Conservation (phyloP, 2,888 invertebrate genomes). For the Lithodes maja region DNA sequence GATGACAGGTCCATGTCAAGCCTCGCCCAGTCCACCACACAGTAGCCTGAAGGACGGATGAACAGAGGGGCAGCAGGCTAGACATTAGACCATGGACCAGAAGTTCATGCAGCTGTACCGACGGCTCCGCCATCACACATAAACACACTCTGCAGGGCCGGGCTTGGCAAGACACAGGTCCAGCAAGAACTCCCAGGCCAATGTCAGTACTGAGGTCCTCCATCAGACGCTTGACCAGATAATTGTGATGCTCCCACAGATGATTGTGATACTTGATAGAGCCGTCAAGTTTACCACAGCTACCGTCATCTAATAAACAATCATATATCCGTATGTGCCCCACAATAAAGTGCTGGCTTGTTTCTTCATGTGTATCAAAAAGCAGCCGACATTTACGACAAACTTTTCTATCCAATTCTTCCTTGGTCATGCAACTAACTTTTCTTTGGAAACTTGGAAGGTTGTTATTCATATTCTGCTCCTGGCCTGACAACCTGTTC, state of each 20-base stretch:
- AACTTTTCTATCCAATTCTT: background rate
- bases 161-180: slow-evolving; percentile 33
- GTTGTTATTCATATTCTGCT: background rate
- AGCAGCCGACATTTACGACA: slow-evolving; percentile 47
- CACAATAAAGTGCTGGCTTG: slow-evolving; percentile 42
- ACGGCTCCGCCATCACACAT: slow-evolving; percentile 53
- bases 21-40: slow-evolving; percentile 69
- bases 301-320: slow-evolving; percentile 66
- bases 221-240: slow-evolving; percentile 46
- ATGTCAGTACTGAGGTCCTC: slow-evolving; percentile 61
- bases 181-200: slow-evolving; percentile 44
- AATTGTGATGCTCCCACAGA: slow-evolving; percentile 55
- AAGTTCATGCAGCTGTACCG: slow-evolving; percentile 62
- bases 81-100: slow-evolving; percentile 63
- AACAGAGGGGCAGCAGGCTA: slow-evolving; percentile 41
- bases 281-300: slow-evolving; percentile 58
- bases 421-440: background rate
- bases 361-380: slow-evolving; percentile 38
- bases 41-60: slow-evolving; percentile 55
- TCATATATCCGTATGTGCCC: slow-evolving; percentile 66
- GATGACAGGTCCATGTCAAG: slow-evolving; percentile 66
- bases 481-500: background rate
- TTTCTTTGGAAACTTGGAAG: background rate
- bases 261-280: slow-evolving; percentile 63
- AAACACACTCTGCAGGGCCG: slow-evolving; percentile 63